These are phyloP conservation scores for Antrozous pallidus DNA, from an alignment of 2,797 vertebrate genomes.

Conservation along the genomic window DNA sequence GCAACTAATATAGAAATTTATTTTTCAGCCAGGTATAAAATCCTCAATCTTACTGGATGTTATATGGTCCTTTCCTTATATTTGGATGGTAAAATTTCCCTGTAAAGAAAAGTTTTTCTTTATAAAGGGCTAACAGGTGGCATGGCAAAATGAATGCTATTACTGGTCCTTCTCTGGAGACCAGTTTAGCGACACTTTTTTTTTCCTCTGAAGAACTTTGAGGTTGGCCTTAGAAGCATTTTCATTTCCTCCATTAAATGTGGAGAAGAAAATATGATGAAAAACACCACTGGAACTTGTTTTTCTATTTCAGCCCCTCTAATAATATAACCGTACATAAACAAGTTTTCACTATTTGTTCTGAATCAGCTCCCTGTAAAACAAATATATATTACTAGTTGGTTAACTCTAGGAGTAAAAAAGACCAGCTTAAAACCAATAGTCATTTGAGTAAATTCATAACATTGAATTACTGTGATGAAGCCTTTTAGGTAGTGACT, in stretches of 20 bases:
- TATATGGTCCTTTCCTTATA: not conserved
- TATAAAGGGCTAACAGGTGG: conserved; percentile 32
- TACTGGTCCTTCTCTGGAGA: not conserved
- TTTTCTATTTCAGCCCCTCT: conserved; percentile 21
- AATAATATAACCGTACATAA: not conserved
- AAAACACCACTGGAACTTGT: conserved; percentile 13
- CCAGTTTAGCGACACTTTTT: conserved; percentile 52
- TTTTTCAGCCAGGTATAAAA: not conserved
- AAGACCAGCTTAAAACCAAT: not conserved
- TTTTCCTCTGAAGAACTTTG: not conserved
- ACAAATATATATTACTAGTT: not conserved
- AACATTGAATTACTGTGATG: not conserved
- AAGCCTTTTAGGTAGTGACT: not conserved
- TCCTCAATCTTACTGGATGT: not conserved
- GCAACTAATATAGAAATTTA: not conserved
- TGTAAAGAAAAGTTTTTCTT: conserved; percentile 44
- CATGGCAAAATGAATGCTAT: conserved; percentile 1
- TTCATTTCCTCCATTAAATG: conserved; percentile 66
- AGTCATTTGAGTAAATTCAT: not conserved
- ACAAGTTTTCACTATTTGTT: conserved; percentile 2
- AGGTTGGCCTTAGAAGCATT: conserved; percentile 57
- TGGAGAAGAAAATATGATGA: not conserved
- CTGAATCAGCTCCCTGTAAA: conserved; percentile 7
- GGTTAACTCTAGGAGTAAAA: conserved; percentile 12
- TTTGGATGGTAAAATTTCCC: not conserved